phyloP scores from a whole-genome alignment of 2,888 invertebrate species.

The Ophraella communa region DNA sequence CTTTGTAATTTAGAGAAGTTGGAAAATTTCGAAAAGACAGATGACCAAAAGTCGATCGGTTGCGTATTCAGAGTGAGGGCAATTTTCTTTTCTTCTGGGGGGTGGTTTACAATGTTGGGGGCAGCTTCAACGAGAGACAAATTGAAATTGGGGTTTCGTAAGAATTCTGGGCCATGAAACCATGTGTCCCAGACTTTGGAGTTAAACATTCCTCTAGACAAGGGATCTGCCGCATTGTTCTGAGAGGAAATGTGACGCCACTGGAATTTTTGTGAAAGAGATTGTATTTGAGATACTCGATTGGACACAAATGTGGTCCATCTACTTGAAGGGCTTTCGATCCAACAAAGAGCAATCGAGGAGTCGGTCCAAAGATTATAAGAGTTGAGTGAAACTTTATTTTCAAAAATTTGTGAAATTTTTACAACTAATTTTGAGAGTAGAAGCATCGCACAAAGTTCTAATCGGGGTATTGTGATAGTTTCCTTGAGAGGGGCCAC shows the following conservation, averaged over 20 bases:
- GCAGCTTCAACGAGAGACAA: too few species aligned
- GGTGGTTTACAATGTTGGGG: not conserved
- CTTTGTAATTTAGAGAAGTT: not conserved
- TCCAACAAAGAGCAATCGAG: not conserved
- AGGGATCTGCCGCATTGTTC: not conserved
- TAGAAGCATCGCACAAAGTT: constrained; percentile 26
- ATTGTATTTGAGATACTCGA: not conserved
- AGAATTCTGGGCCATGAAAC: not conserved
- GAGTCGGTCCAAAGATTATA: not conserved
- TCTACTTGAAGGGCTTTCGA: not conserved
- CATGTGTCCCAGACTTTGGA: not conserved
- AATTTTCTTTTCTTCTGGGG: not conserved
- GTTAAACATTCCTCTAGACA: not conserved
- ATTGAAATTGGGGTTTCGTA: not conserved
- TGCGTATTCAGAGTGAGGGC: not conserved
- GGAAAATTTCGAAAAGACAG: too few species aligned
- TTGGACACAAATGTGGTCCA: not conserved
- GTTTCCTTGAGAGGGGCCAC: constrained; percentile 35
- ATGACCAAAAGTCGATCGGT: not conserved
- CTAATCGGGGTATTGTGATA: constrained; percentile 25
- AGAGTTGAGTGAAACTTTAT: not conserved
- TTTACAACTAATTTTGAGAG: too few species aligned
- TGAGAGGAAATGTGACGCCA: not conserved
- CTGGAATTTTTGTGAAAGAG: not conserved
- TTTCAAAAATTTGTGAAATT: constrained; percentile 16